Evolutionary conservation across 2,888 invertebrate species (phyloP).

Genomic region (Agrochola lychnidis): DNA sequence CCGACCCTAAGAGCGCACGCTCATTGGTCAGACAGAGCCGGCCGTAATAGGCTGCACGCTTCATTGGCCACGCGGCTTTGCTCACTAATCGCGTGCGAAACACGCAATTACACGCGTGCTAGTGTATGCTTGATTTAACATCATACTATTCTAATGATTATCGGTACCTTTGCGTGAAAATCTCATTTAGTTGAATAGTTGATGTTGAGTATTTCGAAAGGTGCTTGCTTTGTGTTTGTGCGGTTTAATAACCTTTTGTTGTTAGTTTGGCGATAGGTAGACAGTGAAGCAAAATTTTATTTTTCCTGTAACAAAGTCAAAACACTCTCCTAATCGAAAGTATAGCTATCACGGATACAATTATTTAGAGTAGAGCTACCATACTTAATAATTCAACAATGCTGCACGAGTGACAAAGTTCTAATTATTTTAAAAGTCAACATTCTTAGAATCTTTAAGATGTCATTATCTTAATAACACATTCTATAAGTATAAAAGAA

Average conservation of each 20-base stretch:
- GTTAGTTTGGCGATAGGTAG: background rate
- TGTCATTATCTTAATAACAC: background rate
- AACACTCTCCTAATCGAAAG: background rate
- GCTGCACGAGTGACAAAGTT: background rate
- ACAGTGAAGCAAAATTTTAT: background rate
- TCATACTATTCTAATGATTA: constrained; percentile 20
- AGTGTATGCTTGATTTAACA: constrained; percentile 49
- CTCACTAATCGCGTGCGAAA: constrained; percentile 51
- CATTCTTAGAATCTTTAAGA: background rate
- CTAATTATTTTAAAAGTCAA: background rate
- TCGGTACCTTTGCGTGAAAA: constrained; percentile 7
- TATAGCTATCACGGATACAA: background rate
- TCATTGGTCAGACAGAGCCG: constrained; percentile 40
- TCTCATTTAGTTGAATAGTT: constrained; percentile 22
- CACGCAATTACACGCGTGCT: constrained; percentile 49
- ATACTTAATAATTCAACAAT: background rate
- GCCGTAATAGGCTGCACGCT: constrained; percentile 41
- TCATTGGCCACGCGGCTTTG: constrained; percentile 50
- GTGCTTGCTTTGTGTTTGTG: constrained; percentile 6
- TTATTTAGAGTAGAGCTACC: background rate
- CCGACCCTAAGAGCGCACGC: constrained; percentile 44
- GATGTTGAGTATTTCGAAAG: background rate
- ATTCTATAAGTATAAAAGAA: background rate
- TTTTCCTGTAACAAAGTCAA: background rate
- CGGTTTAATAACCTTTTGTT: background rate